Evolutionary conservation across 2,888 invertebrate genomes (phyloP), one percentile per base, ranked within the genome.

Genomic region (Microdon myrmicae): DNA sequence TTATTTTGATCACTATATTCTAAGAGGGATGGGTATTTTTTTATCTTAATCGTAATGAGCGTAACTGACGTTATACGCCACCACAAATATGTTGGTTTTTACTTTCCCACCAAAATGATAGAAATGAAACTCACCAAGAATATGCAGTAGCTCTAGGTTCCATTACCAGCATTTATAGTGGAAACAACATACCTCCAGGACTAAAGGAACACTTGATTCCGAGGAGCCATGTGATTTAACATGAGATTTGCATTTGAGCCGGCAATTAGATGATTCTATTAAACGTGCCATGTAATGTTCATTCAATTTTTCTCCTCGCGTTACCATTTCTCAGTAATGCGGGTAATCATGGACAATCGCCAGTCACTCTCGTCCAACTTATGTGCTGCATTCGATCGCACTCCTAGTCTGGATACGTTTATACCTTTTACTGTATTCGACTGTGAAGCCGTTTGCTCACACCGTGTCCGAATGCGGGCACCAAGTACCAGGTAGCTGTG

Each of bases 191-290:
- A 32, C 43, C 13, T 23, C 32, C 43, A 43, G 32, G 32, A 43
- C 43, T 31, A 23, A 43, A 31, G 48, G 38, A 25, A 32, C 64
- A 64, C 38, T 64, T 58, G 51, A 64, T 64, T n/a, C 64, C 56
- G 53, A 56, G 64, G 64, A 49, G 54, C 60, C 67, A 53, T 67
- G 60, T 67, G 64, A 68, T 67, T 59, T 67, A 59, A 69, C 68
- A 69, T 44, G 58, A 66, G 67, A 69, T 68, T 69, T 69, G 67
- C 69, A 68, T 69, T 69, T 69, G 67, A 68, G 39, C 66, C 48
- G 54, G 68, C 68, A 69, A 69, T 69, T 67, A 69, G 67, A 69
- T 68, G 67, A 68, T 68, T 69, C 69, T 68, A 69, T 69, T 69
- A 69, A 61, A 68, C 49, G 59, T 67, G 56, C 60, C 68, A 69